phyloP scores from a whole-genome alignment of 1,140 invertebrate genomes.

The Drosophila elegans region DNA sequence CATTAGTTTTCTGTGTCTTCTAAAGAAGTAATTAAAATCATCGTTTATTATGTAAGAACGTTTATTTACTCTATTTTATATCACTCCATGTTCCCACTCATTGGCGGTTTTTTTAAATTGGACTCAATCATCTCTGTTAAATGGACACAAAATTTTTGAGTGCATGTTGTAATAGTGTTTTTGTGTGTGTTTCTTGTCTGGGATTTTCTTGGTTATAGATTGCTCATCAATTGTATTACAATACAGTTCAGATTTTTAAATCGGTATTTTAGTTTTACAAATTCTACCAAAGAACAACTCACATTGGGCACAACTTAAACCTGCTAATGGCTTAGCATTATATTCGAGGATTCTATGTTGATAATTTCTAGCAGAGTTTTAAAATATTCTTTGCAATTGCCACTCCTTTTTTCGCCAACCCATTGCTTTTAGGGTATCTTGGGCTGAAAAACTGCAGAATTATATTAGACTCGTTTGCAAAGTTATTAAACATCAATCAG shows the following conservation, averaged over 20 bases:
- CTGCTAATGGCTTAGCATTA: neutral
- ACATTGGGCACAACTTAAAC: neutral
- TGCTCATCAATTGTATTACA: neutral
- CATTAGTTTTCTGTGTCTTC: too few relatives aligned
- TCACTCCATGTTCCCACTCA: too few relatives aligned
- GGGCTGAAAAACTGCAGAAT: neutral
- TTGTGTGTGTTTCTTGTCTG: too few relatives aligned
- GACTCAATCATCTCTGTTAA: too few relatives aligned
- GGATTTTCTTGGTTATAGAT: too few relatives aligned
- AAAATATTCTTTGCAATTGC: slow-evolving; percentile 10
- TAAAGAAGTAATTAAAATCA: too few relatives aligned
- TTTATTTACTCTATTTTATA: too few relatives aligned
- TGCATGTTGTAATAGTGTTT: too few relatives aligned
- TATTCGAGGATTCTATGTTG: slow-evolving; percentile 13
- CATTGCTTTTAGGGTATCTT: slow-evolving; percentile 12
- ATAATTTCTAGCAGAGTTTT: slow-evolving; percentile 6
- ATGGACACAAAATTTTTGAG: too few relatives aligned
- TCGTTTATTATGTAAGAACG: too few relatives aligned
- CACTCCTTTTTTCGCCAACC: slow-evolving; percentile 4
- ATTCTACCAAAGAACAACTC: slow-evolving; percentile 5
- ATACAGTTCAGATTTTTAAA: neutral
- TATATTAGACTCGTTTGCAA: slow-evolving; percentile 1
- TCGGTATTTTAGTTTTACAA: slow-evolving; percentile 5
- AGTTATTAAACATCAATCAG: neutral
- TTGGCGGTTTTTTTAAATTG: too few relatives aligned